Evolutionary conservation across 2,888 invertebrate species (phyloP), one percentile per base, ranked within the genome.

Genomic region (Branchipolynoe longqiensis): DNA sequence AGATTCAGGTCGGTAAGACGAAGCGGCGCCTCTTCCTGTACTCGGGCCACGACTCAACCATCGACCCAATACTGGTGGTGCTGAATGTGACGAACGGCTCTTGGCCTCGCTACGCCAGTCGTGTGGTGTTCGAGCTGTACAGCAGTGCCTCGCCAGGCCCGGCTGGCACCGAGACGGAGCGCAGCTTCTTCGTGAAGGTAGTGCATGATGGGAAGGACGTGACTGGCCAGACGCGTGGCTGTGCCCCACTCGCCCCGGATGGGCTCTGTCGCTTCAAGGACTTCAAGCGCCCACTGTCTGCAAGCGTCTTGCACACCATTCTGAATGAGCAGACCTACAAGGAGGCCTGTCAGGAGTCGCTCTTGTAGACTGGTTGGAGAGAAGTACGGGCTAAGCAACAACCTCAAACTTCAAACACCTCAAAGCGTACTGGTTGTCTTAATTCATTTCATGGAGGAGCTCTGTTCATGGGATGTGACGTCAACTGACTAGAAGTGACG

Each of bases 41-140:
- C 92, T 98, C 98, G 0, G 98, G 98, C 0, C 98, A 98, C 91
- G 98, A 98, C 93, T 96, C 97, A 91, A 98, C 98, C 0, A 92
- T 98, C 56, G 97, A 97, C 90, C 97, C 97, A 88, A 94, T 98
- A 56, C 95, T 97, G 0, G 95, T 96, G 0, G 97, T 97, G 0
- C 92, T 98, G 78, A 98, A 98, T 0, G 93, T 97, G 1, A 92
- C 94, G 62, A 94, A 95, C 86, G 94, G 94, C 74, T 93, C 91
- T 85, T 94, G 96, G 87, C 96, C 98, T 73, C 96, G 96, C 33
- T 99, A 98, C 93, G 98, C 97, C 0, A 96, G 98, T 0, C 95
- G 98, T 84, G 95, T 98, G 90, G 95, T 97, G 1, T 96, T 98
- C 89, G 98, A 99, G 94, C 96, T 98, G 0, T 98, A 97, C 91